Evolutionary conservation across 2,888 invertebrate species (phyloP).

Genomic region (Drosophila affinis): DNA sequence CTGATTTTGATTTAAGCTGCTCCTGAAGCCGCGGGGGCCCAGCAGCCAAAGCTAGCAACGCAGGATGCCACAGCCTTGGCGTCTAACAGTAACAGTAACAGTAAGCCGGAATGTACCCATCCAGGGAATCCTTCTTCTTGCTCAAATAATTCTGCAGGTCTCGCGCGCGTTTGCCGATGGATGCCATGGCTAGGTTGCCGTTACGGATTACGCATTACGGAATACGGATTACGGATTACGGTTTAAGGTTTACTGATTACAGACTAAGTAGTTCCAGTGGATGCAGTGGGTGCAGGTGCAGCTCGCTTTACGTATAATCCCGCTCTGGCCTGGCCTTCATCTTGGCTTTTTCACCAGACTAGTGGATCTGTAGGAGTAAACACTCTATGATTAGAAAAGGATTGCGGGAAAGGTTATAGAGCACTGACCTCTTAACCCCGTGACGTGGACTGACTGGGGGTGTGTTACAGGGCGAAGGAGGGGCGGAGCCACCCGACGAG

Average conservation of each 20-base stretch:
- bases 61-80: conserved; percentile 23
- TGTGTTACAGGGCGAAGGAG: conserved; percentile 90
- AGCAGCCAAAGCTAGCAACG: conserved; percentile 49
- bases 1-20: conserved; percentile 45
- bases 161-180: conserved; percentile 43
- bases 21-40: conserved; percentile 21
- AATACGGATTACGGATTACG: conserved; percentile 1
- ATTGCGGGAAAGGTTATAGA: not conserved
- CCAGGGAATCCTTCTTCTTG: conserved; percentile 13
- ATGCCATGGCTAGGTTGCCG: conserved; percentile 27
- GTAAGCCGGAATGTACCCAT: conserved; percentile 37
- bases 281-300: conserved; percentile 1
- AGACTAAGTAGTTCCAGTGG: conserved; percentile 7
- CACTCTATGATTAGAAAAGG: not conserved
- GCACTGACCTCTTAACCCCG: conserved; percentile 84
- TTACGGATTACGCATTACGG: conserved; percentile 27
- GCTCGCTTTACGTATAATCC: not conserved
- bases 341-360: conserved; percentile 78
- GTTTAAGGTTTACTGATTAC: conserved; percentile 25
- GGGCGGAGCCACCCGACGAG: conserved; percentile 87
- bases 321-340: conserved; percentile 62
- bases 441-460: conserved; percentile 91
- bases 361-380: conserved; percentile 61
- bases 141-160: conserved; percentile 44
- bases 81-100: conserved; percentile 36